phyloP scores from a whole-genome alignment of 1,140 invertebrate species.

The Aricia agestis region DNA sequence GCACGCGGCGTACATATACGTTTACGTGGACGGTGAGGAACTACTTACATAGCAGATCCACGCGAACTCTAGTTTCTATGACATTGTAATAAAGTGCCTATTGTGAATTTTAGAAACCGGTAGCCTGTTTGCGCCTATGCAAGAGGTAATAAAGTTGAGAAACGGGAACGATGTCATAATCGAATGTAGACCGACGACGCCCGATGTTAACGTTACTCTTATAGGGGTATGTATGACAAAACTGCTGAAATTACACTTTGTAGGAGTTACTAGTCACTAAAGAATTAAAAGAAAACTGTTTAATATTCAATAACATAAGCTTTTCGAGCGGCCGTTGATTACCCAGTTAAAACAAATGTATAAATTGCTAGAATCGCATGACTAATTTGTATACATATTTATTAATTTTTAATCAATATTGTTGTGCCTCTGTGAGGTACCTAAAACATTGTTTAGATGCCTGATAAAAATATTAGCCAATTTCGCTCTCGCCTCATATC shows the following conservation, averaged over 20 bases:
- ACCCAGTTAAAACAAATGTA: neutral
- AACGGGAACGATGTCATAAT: constrained; percentile 72
- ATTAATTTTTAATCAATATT: neutral
- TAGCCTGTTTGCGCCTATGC: constrained; percentile 73
- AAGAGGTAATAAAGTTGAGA: constrained; percentile 53
- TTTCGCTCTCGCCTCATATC: neutral
- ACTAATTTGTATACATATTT: neutral
- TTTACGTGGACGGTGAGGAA: constrained; percentile 81
- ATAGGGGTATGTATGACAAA: constrained; percentile 57
- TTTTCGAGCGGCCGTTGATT: neutral
- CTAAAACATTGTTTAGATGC: neutral
- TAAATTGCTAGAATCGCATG: neutral
- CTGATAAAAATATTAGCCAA: neutral
- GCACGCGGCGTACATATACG: constrained; percentile 75
- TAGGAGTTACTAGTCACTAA: neutral
- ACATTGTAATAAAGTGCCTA: neutral
- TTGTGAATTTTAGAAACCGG: constrained; percentile 70
- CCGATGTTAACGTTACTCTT: constrained; percentile 78
- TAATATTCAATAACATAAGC: neutral
- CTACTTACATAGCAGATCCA: constrained; percentile 1
- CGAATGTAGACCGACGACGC: constrained; percentile 83
- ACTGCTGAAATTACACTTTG: neutral
- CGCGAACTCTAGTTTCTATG: neutral
- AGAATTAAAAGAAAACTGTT: neutral
- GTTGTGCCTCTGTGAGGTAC: neutral